A percentile compares a stretch with the other conserved stretches of the same genome.
These are phyloP conservation scores for Naso thynnoides DNA, from an alignment of 2,797 vertebrate genomes.

Conservation along the genomic window DNA sequence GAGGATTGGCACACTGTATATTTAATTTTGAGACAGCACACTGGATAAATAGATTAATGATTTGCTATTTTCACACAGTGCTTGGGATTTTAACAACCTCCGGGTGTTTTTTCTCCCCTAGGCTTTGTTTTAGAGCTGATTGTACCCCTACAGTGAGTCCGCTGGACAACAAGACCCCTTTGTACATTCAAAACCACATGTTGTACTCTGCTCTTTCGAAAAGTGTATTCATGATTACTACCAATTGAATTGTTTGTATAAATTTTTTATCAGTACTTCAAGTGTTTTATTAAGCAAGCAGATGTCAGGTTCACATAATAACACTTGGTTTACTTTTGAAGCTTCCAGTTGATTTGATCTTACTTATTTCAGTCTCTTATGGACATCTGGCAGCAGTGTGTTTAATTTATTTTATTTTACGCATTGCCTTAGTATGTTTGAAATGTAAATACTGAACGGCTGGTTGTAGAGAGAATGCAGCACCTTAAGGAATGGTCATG, in stretches of 20 bases:
- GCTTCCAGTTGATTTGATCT: background rate
- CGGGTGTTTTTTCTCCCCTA: conserved; percentile 20
- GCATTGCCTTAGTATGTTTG: background rate
- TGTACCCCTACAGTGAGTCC: conserved; percentile 29
- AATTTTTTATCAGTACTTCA: background rate
- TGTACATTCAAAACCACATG: conserved; percentile 36
- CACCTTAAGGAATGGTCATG: background rate
- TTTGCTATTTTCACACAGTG: conserved; percentile 51
- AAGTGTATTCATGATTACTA: conserved; percentile 5
- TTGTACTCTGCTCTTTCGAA: conserved; percentile 24
- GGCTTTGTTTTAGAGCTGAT: conserved; percentile 44
- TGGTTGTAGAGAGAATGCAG: background rate
- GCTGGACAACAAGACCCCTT: conserved; percentile 17
- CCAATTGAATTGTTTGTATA: background rate
- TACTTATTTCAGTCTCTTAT: background rate
- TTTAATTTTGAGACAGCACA: conserved; percentile 46
- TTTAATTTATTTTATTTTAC: background rate
- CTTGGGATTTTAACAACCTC: conserved; percentile 42
- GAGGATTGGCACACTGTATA: conserved; percentile 49
- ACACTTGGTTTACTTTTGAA: background rate
- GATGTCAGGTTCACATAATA: background rate
- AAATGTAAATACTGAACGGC: background rate
- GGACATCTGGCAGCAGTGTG: background rate
- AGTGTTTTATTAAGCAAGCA: background rate
- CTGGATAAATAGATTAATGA: conserved; percentile 51